Base-by-base conservation (phyloP, 92 coral and sea anemone genomes). In the Metridium senile region DNA sequence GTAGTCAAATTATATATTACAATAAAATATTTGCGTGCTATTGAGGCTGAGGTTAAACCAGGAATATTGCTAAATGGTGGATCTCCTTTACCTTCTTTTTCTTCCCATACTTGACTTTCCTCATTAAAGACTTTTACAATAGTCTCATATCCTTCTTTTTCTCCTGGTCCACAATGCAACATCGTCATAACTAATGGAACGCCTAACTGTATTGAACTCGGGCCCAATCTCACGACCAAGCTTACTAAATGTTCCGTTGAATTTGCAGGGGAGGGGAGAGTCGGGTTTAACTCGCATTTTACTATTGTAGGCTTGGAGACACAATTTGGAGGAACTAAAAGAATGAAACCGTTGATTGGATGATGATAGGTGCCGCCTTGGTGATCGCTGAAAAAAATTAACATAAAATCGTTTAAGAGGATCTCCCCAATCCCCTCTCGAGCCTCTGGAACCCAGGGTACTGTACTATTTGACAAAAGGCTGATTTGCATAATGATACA, bases 261-360 rank as follows among this genome's bases (percentile, higher is more conserved):
- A 6, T 61, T 21, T 16, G 75, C 39, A 46, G 87, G 84, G 49
- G 92, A 72, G 32, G 74, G 58, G 17, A 78, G 51, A 0, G 56
- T 62, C 9, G 67, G 30, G 11, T 58, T 52, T 22, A 81, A 16
- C 0, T 19, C 10, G 49, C 78, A 61, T 6, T 58, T 52, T 23
- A 83, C 28, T 13, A 23, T 27, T 7, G 72, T 63, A 52, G 66
- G 52, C 35, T 79, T 49, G 9, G 71, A 30, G 51, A 87, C 88
- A 22, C 82, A 62, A 32, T 68, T 75, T n/a, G 75, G 79, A 2
- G 91, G 88, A 53, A 87, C 74, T 11, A 49, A 49, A n/a, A 87
- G 45, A 11, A 64, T 74, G 33, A 30, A 70, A 1, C 80, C 84
- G 26, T 49, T 66, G 23, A 59, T 56, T 45, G 53, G 68, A 51